Evolutionary conservation across 2,113 vertebrate species (phyloP).

Genomic region (Panurus biarmicus): DNA sequence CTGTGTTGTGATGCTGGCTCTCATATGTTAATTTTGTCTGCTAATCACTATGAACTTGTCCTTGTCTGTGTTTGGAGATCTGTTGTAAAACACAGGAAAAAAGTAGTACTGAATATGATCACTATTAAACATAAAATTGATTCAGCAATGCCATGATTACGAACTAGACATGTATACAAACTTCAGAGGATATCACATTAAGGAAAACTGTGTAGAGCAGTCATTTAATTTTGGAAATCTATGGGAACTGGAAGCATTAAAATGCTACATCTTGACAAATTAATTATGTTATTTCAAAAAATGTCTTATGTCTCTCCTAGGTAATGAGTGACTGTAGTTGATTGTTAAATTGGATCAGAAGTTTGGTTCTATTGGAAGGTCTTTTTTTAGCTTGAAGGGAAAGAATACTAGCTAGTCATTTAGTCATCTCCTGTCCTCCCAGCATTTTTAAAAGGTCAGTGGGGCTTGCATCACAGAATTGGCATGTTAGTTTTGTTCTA

Average conservation of each 20-base stretch:
- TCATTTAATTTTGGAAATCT: not conserved
- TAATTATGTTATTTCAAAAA: not conserved
- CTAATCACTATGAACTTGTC: not conserved
- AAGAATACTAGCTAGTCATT: not conserved
- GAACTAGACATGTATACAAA: not conserved
- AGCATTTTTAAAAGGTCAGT: not conserved
- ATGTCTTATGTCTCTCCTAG: not conserved
- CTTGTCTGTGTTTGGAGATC: not conserved
- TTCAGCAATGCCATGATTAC: not conserved
- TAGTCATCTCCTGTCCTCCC: not conserved
- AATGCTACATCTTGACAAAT: not conserved
- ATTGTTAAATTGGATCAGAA: not conserved
- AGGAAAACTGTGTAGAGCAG: not conserved
- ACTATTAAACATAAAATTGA: not conserved
- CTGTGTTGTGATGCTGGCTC: not conserved
- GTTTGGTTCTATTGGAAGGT: not conserved
- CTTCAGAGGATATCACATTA: not conserved
- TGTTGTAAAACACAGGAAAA: not conserved
- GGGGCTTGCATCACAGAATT: not conserved
- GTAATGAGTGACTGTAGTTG: not conserved
- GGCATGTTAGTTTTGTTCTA: not conserved
- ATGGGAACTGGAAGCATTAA: not conserved
- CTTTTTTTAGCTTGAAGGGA: not conserved
- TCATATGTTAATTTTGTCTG: not conserved
- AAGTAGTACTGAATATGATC: not conserved